Base-by-base conservation (phyloP, 2,888 invertebrate genomes). In the Drosophila diplacantha region DNA sequence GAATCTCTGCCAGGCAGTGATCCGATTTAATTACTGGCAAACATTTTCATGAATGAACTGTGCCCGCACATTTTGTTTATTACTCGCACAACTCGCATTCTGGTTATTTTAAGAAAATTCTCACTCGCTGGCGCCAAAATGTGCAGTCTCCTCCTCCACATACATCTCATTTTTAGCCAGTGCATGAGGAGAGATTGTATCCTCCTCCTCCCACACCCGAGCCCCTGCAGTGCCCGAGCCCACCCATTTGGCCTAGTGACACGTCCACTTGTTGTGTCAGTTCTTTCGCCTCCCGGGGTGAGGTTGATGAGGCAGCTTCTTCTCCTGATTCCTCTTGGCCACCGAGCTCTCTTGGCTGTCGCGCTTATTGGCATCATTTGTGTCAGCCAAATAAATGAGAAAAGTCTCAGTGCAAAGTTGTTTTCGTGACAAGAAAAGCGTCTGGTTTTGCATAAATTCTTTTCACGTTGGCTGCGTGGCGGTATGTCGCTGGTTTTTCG, bases 321-420 rank as follows among this genome's bases (percentile, higher is more conserved):
- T 12, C 22, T 8, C 18, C 31, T 22, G 7, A 46, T 37, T 29
- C 49, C 24, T 9, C 35, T 37, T 32, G 34, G 50, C 44, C 35
- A n/a, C 24, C 35, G 9, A 18, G 50, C 63, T 44, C 43, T 31
- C 8, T 31, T 46, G 46, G 37, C 41, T 50, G 32, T 31, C 55
- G 53, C 60, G 74, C 68, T 77, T 81, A 78, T 77, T 81, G 74
- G 79, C 80, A 74, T 74, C 69, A 80, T 81, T 69, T 74, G 77
- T 76, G 80, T 69, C 66, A 57, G 49, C 53, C 22, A 50, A 43
- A 50, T 32, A 56, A 64, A 59, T 46, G 38, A 44, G 34, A 41
- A 51, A 51, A 39, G 49, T 38, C 60, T 29, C 31, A 34, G 35
- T 64, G 47, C 65, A 64, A 49, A 64, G 16, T 24, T 57, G 56